These are phyloP conservation scores for Centropristis striata DNA, from an alignment of 2,113 vertebrate genomes.

Conservation along the genomic window DNA sequence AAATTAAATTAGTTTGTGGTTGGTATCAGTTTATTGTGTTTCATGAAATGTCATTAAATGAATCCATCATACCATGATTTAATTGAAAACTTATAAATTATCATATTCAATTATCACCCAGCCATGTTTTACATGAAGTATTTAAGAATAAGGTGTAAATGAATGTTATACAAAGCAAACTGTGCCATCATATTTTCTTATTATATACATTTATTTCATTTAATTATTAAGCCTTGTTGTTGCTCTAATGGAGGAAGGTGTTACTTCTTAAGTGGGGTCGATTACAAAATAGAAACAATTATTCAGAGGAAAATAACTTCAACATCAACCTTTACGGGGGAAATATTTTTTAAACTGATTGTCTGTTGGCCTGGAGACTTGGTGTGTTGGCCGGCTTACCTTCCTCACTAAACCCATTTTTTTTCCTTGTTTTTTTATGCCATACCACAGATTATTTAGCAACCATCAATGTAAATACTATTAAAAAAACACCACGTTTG, in stretches of 20 bases:
- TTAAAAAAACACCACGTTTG: not conserved
- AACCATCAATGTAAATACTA: not conserved
- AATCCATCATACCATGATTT: too few species aligned
- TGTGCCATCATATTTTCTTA: not conserved
- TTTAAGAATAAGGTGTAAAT: not conserved
- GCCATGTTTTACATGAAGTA: slow-evolving; percentile 38
- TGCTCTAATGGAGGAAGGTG: slow-evolving; percentile 12
- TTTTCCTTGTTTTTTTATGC: not conserved
- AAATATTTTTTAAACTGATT: slow-evolving; percentile 15
- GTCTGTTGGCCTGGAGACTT: slow-evolving; percentile 37
- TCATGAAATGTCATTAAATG: too few species aligned
- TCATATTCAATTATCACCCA: too few species aligned
- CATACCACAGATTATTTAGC: not conserved
- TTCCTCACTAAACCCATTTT: not conserved
- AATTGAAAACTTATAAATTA: too few species aligned
- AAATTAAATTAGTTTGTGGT: too few species aligned
- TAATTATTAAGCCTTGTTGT: slow-evolving; percentile 14
- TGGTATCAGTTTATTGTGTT: too few species aligned
- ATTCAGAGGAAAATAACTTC: slow-evolving; percentile 26
- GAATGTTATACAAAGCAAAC: slow-evolving; percentile 10
- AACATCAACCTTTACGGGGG: slow-evolving; percentile 9
- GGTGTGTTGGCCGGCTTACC: not conserved
- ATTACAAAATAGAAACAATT: slow-evolving; percentile 48
- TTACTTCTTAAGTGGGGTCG: slow-evolving; percentile 12
- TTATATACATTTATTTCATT: not conserved